phyloP scores from a whole-genome alignment of 2,113 vertebrate species.

The Saccopteryx bilineata region DNA sequence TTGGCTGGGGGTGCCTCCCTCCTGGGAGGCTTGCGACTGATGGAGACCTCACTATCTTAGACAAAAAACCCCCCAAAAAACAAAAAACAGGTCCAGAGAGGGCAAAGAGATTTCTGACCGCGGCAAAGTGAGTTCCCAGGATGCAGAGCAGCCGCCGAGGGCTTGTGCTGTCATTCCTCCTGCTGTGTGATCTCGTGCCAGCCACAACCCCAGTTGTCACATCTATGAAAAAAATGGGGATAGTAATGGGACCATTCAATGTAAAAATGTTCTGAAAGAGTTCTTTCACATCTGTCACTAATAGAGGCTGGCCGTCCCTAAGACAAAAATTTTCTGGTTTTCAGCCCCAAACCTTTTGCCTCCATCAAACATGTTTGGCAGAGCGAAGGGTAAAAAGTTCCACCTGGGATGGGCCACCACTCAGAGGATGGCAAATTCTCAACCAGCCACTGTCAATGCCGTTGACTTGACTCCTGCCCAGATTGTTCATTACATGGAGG shows the following conservation, averaged over 20 bases:
- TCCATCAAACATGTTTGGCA: neutral
- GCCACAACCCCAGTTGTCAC: neutral
- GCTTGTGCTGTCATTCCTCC: rapidly evolving
- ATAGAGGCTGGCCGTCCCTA: neutral
- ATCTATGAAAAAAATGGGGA: neutral
- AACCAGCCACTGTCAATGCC: neutral
- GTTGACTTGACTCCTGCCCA: neutral
- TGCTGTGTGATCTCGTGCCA: neutral
- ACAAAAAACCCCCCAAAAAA: too few species aligned
- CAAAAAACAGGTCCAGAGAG: neutral
- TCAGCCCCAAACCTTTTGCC: neutral
- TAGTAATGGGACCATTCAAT: neutral
- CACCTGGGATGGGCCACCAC: neutral
- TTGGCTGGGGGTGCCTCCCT: neutral
- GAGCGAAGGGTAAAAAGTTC: neutral
- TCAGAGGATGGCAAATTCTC: neutral
- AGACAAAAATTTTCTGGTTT: neutral
- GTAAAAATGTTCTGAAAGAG: neutral
- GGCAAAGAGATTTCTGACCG: neutral
- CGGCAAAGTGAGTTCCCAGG: neutral
- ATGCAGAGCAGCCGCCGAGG: neutral
- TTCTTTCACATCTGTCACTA: conserved; percentile 1
- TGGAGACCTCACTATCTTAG: neutral
- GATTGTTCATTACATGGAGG: neutral
- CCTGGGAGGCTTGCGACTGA: too few species aligned